Evolutionary conservation across 2,113 vertebrate species (phyloP).

Genomic region (Camelus dromedarius): DNA sequence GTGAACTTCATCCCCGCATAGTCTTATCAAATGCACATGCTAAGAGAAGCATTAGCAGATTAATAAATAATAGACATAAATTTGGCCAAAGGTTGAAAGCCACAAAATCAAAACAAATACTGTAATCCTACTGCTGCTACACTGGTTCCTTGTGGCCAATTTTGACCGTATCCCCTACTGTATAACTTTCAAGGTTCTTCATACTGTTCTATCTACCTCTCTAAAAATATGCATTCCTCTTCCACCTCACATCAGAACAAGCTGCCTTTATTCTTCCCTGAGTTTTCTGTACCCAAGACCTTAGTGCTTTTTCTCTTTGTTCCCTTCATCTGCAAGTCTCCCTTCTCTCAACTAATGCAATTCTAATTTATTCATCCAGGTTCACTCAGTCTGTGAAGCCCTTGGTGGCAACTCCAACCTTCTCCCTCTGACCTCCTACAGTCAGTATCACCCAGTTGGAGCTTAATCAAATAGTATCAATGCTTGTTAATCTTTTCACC

Average conservation of each 20-base stretch:
- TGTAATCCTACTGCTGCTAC: background rate
- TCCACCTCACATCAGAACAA: background rate
- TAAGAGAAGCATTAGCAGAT: background rate
- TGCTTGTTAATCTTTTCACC: background rate
- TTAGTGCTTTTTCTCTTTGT: background rate
- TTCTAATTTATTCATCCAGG: background rate
- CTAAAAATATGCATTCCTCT: background rate
- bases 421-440: background rate
- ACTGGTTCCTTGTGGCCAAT: background rate
- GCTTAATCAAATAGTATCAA: conserved; percentile 20
- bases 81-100: background rate
- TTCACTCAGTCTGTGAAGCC: background rate
- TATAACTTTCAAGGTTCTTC: background rate
- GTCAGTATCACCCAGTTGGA: background rate
- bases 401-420: background rate
- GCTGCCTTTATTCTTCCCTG: background rate
- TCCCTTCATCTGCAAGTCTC: background rate
- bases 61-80: conserved; percentile 19
- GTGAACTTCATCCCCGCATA: background rate
- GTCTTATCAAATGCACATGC: background rate
- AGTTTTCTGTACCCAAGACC: background rate
- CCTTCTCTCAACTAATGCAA: background rate
- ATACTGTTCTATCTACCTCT: background rate
- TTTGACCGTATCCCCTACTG: background rate
- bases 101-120: background rate